Base-by-base conservation (phyloP, 2,797 vertebrate genomes). In the Euthynnus affinis region DNA sequence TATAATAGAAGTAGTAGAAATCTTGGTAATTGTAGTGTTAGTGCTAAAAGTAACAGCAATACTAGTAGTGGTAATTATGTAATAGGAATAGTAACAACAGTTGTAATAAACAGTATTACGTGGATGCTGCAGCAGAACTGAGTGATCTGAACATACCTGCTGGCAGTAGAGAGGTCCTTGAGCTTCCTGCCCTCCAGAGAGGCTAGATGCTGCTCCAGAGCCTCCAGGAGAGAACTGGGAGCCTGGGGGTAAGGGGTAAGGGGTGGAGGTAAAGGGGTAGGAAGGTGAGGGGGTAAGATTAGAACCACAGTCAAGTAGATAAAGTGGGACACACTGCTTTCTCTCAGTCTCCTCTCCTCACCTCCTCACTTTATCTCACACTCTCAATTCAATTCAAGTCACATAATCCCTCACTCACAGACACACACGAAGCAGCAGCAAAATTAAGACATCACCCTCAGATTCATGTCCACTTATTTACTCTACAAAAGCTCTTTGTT, bases 141-240 rank as follows among this genome's bases (percentile, higher is more conserved):
- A 71, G n/a, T 37, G 64, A 49, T 58, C 13, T 49, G 78, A 46
- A 46, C 29, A 5, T 94, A 99, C 98, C 97, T 96, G 95, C 96
- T 97, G 88, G 96, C 93, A 62, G 94, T 89, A 0, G 96, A 96
- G 66, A 96, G 88, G 78, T 98, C 96, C 88, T 97, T 98, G 59
- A 96, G 96, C 91, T 97, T 98, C 93, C 96, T 96, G 81, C 97
- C 96, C 92, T 99, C 97, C 93, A 99, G 94, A 85, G 98, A 99
- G 92, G 96, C 96, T 93, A 99, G 94, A 88, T 99, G 98, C 84
- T 99, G 97, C 92, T 97, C 97, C 89, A 99, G 91, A 83, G 97
- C 97, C 95, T 99, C 97, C 92, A 98, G 94, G 88, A 99, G 97
- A 92, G 97, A 96, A 91, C 94, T 96, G 76, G 97, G 97, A 79